A percentile compares a stretch with the other conserved stretches of the same genome.
Conservation (phyloP, 2,113 vertebrate genomes). For the Podocnemis expansa region DNA sequence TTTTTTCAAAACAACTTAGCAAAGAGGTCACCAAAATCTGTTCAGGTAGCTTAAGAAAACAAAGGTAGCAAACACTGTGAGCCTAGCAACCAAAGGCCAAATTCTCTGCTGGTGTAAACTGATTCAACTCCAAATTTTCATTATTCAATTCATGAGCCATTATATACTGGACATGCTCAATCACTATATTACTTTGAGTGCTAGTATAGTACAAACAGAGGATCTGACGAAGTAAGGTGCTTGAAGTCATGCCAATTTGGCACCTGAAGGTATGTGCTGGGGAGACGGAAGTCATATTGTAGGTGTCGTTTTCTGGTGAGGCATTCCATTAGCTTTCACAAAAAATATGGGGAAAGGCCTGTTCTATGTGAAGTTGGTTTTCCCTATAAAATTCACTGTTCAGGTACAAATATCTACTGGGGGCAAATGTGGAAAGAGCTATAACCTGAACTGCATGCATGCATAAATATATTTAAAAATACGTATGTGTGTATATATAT, state of each 20-base stretch:
- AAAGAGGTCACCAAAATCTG: constrained; percentile 3
- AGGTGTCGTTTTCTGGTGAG: background rate
- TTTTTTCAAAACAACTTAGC: background rate
- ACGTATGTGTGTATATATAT: too few species aligned
- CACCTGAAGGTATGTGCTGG: constrained; percentile 33
- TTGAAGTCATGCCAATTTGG: background rate
- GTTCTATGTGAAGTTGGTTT: background rate
- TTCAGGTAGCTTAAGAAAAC: background rate
- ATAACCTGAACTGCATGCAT: background rate
- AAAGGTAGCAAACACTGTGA: background rate
- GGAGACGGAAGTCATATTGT: background rate
- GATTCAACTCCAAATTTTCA: background rate
- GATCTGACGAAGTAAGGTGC: constrained; percentile 17
- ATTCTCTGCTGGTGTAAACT: background rate
- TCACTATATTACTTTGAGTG: constrained; percentile 1
- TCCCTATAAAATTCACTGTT: background rate
- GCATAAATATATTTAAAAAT: too few species aligned
- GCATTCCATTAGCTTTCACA: background rate
- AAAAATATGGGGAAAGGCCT: background rate
- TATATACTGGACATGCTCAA: constrained; percentile 25
- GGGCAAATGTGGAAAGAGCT: background rate
- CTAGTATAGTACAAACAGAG: background rate
- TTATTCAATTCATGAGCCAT: constrained; percentile 31
- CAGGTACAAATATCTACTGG: background rate
- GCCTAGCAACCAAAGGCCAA: background rate